Evolutionary conservation across 2,113 vertebrate species (phyloP), one percentile per base, ranked within the genome.

Genomic region (Quiscalus mexicanus): DNA sequence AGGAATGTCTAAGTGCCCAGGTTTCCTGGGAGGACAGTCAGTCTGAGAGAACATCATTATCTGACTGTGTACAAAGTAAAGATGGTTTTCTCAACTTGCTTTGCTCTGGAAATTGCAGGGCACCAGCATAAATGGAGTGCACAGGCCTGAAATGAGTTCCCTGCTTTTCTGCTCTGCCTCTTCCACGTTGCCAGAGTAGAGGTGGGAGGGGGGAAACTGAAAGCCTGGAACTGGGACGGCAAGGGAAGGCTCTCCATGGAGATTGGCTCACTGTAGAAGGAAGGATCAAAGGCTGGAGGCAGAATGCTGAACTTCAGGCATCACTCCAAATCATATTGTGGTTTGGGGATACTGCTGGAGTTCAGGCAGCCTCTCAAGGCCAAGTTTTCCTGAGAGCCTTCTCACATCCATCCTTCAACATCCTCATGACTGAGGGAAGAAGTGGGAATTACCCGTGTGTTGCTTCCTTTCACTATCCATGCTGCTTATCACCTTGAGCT

Each of bases 281-380:
- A 78, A 31, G 11, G 8, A 7, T 60, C 12, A 3, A 10, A 28
- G 9, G 13, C 3, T 75, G 25, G n/a, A 41, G 33, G 31, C 28
- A 79, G 33, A 10, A 67, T 25, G 33, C 35, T 45, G 33, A 58
- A 25, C 20, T 55, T 13, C 1, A 21, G 10, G 15, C n/a, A 39
- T 31, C 28, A 11, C 39, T 77, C 24, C 27, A 50, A n/a, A 9
- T 11, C 1, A 5, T 28, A 3, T 5, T 8, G 5, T 6, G 4
- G 4, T 50, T 88, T 82, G 42, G 39, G 53, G 47, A 18, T 41
- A 6, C 31, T 79, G 45, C n/a, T 86, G 28, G 41, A 37, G 15
- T 62, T 79, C 11, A 71, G 67, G 70, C 45, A 44, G 30, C 18
- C 9, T 75, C 14, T 65, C n/a, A 42, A 55, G 60, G 55, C 33